Percentiles rank a stretch among this genome's conserved stretches.
Evolutionary conservation across 2,113 vertebrate species (phyloP).

Genomic region (Tinamus guttatus): DNA sequence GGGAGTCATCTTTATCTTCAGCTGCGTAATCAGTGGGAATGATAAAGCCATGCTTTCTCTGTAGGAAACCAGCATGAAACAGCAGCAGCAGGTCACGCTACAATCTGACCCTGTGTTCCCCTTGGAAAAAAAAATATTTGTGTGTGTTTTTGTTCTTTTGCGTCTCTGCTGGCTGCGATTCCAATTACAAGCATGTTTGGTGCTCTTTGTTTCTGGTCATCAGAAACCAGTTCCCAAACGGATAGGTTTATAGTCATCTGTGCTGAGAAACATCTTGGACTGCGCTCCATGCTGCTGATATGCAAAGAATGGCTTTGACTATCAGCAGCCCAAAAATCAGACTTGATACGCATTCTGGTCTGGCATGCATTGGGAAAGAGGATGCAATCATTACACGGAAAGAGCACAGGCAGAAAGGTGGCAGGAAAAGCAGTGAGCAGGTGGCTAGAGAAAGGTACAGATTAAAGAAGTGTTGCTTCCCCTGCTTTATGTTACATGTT

Average conservation of each 20-base stretch:
- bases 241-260: not conserved
- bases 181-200: not conserved
- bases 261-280: not conserved
- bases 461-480: conserved; percentile 11
- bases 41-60: conserved; percentile 23
- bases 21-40: conserved; percentile 45
- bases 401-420: not conserved
- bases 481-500: not conserved
- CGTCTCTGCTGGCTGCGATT: not conserved
- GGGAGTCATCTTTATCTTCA: conserved; percentile 40
- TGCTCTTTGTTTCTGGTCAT: not conserved
- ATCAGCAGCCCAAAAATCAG: not conserved
- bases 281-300: not conserved
- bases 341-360: not conserved
- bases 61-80: conserved; percentile 33
- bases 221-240: not conserved
- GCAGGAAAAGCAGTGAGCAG: conserved; percentile 2
- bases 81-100: conserved; percentile 32
- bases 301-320: not conserved
- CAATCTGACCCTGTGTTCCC: conserved; percentile 49
- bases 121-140: conserved; percentile 33
- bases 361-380: not conserved
- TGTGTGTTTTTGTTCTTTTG: not conserved
- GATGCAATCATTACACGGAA: not conserved
- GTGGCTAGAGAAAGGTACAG: not conserved